These are phyloP conservation scores for Netelia inedita DNA, from an alignment of 2,888 invertebrate species.

Conservation along the genomic window DNA sequence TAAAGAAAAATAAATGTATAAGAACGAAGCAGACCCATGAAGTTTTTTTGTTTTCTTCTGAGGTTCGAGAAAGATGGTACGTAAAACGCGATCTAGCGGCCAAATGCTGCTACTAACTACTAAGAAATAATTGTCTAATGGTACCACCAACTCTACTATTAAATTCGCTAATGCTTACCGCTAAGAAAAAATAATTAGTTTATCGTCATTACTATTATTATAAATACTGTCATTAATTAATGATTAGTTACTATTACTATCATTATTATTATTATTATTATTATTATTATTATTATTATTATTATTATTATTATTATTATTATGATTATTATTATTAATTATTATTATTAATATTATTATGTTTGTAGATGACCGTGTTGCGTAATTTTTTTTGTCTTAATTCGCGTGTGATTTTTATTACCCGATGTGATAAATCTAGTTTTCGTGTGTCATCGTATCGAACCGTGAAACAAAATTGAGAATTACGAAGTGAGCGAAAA, in stretches of 20 bases:
- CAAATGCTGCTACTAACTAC: slow-evolving; percentile 69
- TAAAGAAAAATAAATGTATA: not conserved
- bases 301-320: slow-evolving; percentile 71
- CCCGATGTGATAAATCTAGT: slow-evolving; percentile 82
- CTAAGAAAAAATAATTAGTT: slow-evolving; percentile 70
- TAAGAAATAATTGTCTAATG: slow-evolving; percentile 64
- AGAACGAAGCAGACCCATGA: slow-evolving; percentile 24
- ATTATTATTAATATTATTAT: slow-evolving; percentile 71
- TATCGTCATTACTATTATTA: slow-evolving; percentile 73
- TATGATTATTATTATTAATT: slow-evolving; percentile 70
- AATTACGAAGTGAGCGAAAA: not conserved
- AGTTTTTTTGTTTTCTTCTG: slow-evolving; percentile 63
- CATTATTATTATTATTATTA: slow-evolving; percentile 74
- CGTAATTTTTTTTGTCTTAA: slow-evolving; percentile 66
- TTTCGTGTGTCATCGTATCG: slow-evolving; percentile 75
- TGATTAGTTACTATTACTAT: slow-evolving; percentile 72
- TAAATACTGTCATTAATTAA: slow-evolving; percentile 61
- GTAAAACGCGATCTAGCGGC: slow-evolving; percentile 62
- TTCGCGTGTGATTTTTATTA: slow-evolving; percentile 79
- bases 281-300: slow-evolving; percentile 73
- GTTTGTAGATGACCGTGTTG: slow-evolving; percentile 75
- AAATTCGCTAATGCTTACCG: slow-evolving; percentile 68
- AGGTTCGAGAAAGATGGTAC: slow-evolving; percentile 67
- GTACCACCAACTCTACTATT: slow-evolving; percentile 69
- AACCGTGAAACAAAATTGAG: slow-evolving; percentile 15